These are phyloP conservation scores for Alosa alosa DNA, from an alignment of 2,113 vertebrate species.

Conservation along the genomic window DNA sequence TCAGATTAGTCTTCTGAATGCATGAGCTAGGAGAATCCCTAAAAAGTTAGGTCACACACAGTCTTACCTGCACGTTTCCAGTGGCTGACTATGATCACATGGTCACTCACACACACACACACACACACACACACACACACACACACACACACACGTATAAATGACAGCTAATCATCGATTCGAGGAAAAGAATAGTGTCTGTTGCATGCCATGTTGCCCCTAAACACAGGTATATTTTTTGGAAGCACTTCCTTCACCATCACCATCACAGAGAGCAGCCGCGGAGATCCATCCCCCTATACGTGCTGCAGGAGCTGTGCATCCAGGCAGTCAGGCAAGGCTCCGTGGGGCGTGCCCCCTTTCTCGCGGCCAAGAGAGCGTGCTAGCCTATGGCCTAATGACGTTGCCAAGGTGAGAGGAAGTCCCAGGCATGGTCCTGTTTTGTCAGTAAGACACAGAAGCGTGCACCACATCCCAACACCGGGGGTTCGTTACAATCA, in stretches of 20 bases:
- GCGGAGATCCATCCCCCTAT: neutral
- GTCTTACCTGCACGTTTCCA: neutral
- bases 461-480: neutral
- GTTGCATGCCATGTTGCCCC: neutral
- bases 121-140: neutral
- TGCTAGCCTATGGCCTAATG: neutral
- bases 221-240: neutral
- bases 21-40: neutral
- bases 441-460: neutral
- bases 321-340: neutral
- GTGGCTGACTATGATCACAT: neutral
- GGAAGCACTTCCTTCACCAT: neutral
- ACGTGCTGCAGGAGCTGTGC: neutral
- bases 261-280: neutral
- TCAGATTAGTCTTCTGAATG: neutral
- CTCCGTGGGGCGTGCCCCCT: neutral
- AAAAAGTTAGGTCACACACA: neutral
- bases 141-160: neutral
- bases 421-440: neutral
- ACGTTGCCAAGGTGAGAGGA: neutral
- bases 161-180: neutral
- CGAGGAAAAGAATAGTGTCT: neutral
- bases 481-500: neutral
- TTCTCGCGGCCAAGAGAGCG: neutral
- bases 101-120: neutral